Conservation (phyloP, 2,888 invertebrate species). For the Ochropacha duplaris region DNA sequence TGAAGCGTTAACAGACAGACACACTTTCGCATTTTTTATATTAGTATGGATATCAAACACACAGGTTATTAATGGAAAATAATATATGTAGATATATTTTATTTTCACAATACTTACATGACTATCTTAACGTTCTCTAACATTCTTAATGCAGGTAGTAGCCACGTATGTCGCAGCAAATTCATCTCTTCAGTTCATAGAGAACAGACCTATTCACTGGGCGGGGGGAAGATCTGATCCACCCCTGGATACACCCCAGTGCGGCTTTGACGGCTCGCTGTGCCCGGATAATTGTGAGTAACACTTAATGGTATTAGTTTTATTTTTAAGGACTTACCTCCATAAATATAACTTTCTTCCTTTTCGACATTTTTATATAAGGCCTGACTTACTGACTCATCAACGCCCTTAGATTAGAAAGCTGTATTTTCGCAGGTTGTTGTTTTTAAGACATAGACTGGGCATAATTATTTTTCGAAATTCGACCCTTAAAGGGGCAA, state of each 20-base stretch:
- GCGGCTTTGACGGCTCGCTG: constrained; percentile 95
- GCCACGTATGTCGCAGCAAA: constrained; percentile 94
- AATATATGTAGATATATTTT: too few relatives aligned
- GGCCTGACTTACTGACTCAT: too few relatives aligned
- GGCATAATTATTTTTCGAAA: background rate
- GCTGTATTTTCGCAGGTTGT: too few relatives aligned
- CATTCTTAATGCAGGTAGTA: constrained; percentile 87
- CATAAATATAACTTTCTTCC: background rate
- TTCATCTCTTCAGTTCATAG: constrained; percentile 88
- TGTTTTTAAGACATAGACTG: too few relatives aligned
- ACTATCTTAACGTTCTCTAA: too few relatives aligned
- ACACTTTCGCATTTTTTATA: too few relatives aligned
- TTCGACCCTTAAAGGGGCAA: too few relatives aligned
- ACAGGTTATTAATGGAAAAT: too few relatives aligned
- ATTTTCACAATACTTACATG: too few relatives aligned
- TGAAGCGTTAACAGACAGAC: too few relatives aligned
- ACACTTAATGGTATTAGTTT: constrained; percentile 1
- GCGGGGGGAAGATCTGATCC: constrained; percentile 90
- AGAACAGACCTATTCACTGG: constrained; percentile 91
- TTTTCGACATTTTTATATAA: background rate
- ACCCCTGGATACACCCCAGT: constrained; percentile 94
- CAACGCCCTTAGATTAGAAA: too few relatives aligned
- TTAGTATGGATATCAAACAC: too few relatives aligned
- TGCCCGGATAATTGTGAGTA: constrained; percentile 92
- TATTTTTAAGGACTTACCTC: background rate